These are phyloP conservation scores for Drosophila tani DNA, from an alignment of 1,140 invertebrate genomes.

Conservation along the genomic window DNA sequence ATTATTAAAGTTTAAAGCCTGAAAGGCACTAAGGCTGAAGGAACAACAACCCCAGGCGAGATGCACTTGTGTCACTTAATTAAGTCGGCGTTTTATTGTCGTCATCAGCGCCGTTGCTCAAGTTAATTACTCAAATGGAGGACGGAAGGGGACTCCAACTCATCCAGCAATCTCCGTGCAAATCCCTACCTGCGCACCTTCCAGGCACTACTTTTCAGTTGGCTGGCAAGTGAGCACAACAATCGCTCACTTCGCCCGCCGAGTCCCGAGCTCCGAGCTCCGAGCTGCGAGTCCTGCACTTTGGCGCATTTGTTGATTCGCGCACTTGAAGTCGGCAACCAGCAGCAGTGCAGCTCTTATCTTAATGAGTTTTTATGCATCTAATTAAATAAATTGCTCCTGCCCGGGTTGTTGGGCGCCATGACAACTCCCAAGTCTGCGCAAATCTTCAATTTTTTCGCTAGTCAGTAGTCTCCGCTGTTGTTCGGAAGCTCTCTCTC, in stretches of 20 bases:
- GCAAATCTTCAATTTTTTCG: conserved; percentile 44
- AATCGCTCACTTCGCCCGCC: conserved; percentile 58
- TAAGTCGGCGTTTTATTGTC: conserved; percentile 79
- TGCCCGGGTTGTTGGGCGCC: conserved; percentile 51
- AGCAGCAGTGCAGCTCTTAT: conserved; percentile 69
- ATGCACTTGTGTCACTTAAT: conserved; percentile 81
- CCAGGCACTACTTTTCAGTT: conserved; percentile 64
- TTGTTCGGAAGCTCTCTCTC: not conserved
- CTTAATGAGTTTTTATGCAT: conserved; percentile 84
- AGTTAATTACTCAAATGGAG: conserved; percentile 73
- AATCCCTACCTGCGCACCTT: conserved; percentile 34
- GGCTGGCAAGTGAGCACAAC: conserved; percentile 80
- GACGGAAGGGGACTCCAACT: conserved; percentile 13
- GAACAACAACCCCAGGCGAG: conserved; percentile 17
- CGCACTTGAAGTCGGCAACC: conserved; percentile 62
- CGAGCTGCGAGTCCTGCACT: conserved; percentile 50
- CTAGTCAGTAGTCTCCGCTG: conserved; percentile 3
- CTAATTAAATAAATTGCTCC: conserved; percentile 84
- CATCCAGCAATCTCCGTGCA: conserved; percentile 23
- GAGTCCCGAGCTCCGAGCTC: not conserved
- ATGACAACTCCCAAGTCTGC: conserved; percentile 64
- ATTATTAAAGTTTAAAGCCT: not conserved
- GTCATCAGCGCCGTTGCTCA: conserved; percentile 65
- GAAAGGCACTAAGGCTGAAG: not conserved
- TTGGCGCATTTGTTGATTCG: conserved; percentile 82